Conservation (phyloP, 2,888 invertebrate genomes). For the Stenoptilia bipunctidactyla region DNA sequence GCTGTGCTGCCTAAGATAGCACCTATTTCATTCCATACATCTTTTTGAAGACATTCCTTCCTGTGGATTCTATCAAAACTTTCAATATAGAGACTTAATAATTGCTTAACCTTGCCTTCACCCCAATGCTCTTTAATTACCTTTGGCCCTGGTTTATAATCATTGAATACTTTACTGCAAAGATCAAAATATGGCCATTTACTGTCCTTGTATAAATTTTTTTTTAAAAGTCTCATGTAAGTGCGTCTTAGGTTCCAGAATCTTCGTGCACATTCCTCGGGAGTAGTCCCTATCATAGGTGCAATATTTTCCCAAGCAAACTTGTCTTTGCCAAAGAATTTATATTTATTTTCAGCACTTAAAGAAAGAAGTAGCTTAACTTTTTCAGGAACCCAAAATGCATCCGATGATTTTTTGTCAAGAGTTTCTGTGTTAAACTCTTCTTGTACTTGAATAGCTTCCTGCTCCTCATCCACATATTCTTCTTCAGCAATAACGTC, state of each 20-base stretch:
- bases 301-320: conserved; percentile 41
- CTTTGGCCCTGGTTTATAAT: conserved; percentile 37
- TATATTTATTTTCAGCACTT: conserved; percentile 38
- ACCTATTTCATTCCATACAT: conserved; percentile 58
- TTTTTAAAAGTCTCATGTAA: conserved; percentile 50
- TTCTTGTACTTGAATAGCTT: neutral
- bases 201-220: conserved; percentile 43
- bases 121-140: conserved; percentile 49
- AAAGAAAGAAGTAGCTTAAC: conserved; percentile 41
- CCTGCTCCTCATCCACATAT: neutral
- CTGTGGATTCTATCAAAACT: conserved; percentile 41
- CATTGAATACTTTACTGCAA: conserved; percentile 54
- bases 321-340: conserved; percentile 31
- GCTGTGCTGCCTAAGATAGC: conserved; percentile 40
- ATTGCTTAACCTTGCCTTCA: conserved; percentile 37
- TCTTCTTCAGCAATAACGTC: neutral
- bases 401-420: conserved; percentile 15
- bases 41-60: conserved; percentile 41
- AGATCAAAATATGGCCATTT: conserved; percentile 53
- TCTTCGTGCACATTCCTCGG: conserved; percentile 49
- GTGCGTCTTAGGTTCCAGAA: conserved; percentile 48
- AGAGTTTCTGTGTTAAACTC: too few species aligned
- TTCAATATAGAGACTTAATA: conserved; percentile 48
- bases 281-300: conserved; percentile 31
- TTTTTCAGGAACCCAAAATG: conserved; percentile 51